These are phyloP conservation scores for Dicyrtomina minuta DNA, from an alignment of 2,888 invertebrate genomes.

Conservation along the genomic window DNA sequence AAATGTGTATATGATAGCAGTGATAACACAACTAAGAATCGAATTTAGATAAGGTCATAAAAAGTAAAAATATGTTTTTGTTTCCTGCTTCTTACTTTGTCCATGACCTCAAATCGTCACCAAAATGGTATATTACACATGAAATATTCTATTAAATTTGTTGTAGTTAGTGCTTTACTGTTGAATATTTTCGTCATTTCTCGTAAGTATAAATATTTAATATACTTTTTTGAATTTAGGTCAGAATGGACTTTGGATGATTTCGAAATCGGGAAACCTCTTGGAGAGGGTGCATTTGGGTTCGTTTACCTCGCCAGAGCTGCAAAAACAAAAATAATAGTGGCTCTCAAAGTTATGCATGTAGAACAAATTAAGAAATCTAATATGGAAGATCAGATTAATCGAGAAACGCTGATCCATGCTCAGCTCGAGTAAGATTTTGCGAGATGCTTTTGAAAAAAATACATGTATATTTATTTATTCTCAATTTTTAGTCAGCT, in stretches of 20 bases:
- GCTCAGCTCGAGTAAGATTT: conserved; percentile 57
- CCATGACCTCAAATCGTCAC: too few species aligned
- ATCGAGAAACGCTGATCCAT: conserved; percentile 96
- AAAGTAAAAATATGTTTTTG: too few species aligned
- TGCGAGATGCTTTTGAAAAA: too few species aligned
- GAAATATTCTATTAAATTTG: too few species aligned
- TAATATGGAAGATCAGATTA: conserved; percentile 88
- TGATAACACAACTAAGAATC: too few species aligned
- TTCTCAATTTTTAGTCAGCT: too few species aligned
- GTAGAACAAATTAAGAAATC: conserved; percentile 85
- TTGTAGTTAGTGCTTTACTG: background rate
- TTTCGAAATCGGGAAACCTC: conserved; percentile 50
- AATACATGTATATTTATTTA: background rate
- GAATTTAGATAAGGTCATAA: too few species aligned
- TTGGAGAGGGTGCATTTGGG: conserved; percentile 51
- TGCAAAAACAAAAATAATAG: conserved; percentile 77
- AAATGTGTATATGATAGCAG: too few species aligned
- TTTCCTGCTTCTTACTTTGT: too few species aligned
- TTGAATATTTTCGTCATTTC: conserved; percentile 28
- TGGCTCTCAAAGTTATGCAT: conserved; percentile 85
- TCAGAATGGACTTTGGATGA: conserved; percentile 68
- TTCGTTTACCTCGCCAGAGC: conserved; percentile 76
- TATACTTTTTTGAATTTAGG: conserved; percentile 47
- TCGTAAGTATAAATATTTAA: background rate
- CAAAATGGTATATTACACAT: background rate